Evolutionary conservation across 1,140 invertebrate genomes (phyloP), one percentile per base, ranked within the genome.

Genomic region (Hyposmocoma kahamanoa): DNA sequence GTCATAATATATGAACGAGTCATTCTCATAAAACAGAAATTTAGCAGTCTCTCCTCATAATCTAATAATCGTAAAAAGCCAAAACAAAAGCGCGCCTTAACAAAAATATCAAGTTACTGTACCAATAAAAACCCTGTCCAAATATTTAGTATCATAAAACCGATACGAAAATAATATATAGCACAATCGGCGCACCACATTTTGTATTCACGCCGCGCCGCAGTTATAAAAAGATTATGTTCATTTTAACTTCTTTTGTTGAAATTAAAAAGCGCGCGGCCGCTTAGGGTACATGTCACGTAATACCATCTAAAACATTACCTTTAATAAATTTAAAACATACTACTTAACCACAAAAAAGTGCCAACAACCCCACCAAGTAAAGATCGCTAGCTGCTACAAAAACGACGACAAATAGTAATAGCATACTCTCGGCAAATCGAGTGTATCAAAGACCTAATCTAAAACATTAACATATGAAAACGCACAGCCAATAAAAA

Each of bases 121-220:
- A 50, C 56, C 70, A 64, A 80, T 81, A 78, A 81, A 77, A 76
- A 58, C 65, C 67, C 56, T 79, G 74, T 84, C 78, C 73, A 84
- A 84, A 84, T 79, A 84, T 84, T 82, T 84, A 68, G 70, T 72
- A 70, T 74, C 72, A 79, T 82, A 84, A 84, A 80, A 77, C 67
- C 74, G 56, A 84, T 82, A 77, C 70, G 63, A 66, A 72, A 63
- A 61, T 81, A 82, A 82, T 78, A 82, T 82, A 82, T 81, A 75
- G 73, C 71, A 64, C 63, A 80, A 82, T 84, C 77, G 64, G 67
- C 57, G 51, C 53, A 49, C 13, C 49, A 66, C 49, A 61, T 75
- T 83, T 78, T 71, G 71, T 80, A 83, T 83, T 78, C 77, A 75
- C 50, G 48, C 56, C 56, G 65, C 51, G 67, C 65, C 66, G 51